Evolutionary conservation across 1,140 invertebrate genomes (phyloP).

Genomic region (Leptinotarsa lineolata): DNA sequence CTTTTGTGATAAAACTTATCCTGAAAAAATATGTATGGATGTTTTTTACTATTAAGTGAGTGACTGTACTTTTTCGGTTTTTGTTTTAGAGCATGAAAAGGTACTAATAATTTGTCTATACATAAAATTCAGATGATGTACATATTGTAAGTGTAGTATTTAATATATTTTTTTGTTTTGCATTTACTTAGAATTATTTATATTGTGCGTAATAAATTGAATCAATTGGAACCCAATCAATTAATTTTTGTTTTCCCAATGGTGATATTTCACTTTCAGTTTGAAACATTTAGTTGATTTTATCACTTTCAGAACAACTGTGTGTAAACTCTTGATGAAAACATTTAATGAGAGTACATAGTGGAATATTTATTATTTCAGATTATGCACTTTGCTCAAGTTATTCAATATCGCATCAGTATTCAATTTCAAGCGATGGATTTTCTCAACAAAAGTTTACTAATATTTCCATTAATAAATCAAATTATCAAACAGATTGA

Average conservation of each 20-base stretch:
- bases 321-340: too few relatives aligned
- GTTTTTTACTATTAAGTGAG: conserved; percentile 25
- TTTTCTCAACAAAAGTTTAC: too few relatives aligned
- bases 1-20: conserved; percentile 25
- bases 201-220: conserved; percentile 23
- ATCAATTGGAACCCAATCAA: conserved; percentile 2
- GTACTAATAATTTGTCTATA: conserved; percentile 20
- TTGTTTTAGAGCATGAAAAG: conserved; percentile 16
- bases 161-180: conserved; percentile 20
- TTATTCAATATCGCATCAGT: too few relatives aligned
- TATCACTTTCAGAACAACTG: too few relatives aligned
- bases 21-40: conserved; percentile 21
- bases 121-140: conserved; percentile 19
- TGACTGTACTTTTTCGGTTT: conserved; percentile 23
- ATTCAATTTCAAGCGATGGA: too few relatives aligned
- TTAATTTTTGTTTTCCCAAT: not conserved
- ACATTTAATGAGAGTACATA: too few relatives aligned
- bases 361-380: too few relatives aligned
- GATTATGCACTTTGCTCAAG: too few relatives aligned
- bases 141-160: conserved; percentile 26
- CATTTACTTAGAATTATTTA: conserved; percentile 20
- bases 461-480: too few relatives aligned
- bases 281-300: too few relatives aligned
- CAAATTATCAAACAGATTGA: too few relatives aligned
- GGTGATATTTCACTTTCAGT: too few relatives aligned